Conservation (phyloP, 2,797 vertebrate species). For the Odontamblyopus rebecca region DNA sequence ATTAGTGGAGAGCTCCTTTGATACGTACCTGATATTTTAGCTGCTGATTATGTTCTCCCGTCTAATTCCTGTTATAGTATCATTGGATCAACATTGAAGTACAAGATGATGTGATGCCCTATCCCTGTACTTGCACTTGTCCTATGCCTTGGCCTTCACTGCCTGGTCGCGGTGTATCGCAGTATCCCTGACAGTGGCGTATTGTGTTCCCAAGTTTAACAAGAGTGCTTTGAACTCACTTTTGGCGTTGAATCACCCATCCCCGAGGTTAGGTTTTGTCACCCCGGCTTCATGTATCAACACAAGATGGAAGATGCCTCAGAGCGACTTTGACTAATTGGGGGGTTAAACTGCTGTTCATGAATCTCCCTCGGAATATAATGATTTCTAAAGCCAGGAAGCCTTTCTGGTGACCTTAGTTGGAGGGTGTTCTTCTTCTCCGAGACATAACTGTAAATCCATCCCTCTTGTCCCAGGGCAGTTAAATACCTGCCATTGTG, state of each 20-base stretch:
- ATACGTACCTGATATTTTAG: constrained; percentile 17
- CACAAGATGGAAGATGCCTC: constrained; percentile 72
- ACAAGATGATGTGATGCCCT: constrained; percentile 47
- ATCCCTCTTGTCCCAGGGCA: constrained; percentile 80
- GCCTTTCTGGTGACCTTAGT: constrained; percentile 74
- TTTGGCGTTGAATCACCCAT: constrained; percentile 73
- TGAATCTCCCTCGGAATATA: constrained; percentile 79
- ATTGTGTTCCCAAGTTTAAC: constrained; percentile 80
- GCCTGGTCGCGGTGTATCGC: constrained; percentile 51
- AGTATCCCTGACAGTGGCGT: constrained; percentile 59
- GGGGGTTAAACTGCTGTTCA: constrained; percentile 75
- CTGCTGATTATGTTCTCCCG: constrained; percentile 32
- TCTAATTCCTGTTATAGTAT: constrained; percentile 31
- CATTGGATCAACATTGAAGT: constrained; percentile 44
- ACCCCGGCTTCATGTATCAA: constrained; percentile 78
- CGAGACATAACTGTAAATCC: constrained; percentile 77
- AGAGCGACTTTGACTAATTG: constrained; percentile 84
- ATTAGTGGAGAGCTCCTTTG: constrained; percentile 3
- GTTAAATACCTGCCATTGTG: constrained; percentile 83
- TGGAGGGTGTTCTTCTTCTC: constrained; percentile 73
- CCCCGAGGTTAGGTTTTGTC: constrained; percentile 72
- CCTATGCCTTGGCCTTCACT: constrained; percentile 45
- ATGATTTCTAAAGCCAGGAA: constrained; percentile 79
- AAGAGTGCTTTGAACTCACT: constrained; percentile 82
- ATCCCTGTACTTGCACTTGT: constrained; percentile 54